phyloP scores from a whole-genome alignment of 23 tunicate species.

The Phallusia fumigata region DNA sequence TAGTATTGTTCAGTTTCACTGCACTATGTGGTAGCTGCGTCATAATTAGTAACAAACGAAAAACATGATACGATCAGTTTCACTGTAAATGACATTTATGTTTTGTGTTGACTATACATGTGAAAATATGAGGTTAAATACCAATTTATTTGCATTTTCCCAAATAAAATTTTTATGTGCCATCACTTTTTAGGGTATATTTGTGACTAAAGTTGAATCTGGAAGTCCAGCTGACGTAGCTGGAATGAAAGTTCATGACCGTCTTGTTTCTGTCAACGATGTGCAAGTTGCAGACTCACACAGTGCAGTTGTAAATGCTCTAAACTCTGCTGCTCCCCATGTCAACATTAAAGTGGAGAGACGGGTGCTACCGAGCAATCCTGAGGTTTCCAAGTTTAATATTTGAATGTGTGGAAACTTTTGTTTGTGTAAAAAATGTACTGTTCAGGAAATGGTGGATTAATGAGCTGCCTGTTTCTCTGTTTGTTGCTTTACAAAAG shows the following conservation, averaged over 20 bases:
- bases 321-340: slow-evolving; percentile 37
- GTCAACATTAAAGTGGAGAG: slow-evolving; percentile 63
- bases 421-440: too few species aligned
- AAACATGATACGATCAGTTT: too few species aligned
- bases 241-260: slow-evolving; percentile 73
- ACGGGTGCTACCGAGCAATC: background rate
- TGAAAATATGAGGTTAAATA: too few species aligned
- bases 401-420: too few species aligned
- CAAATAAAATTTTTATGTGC: background rate
- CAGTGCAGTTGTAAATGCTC: slow-evolving; percentile 42
- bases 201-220: slow-evolving; percentile 64
- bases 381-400: too few species aligned
- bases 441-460: too few species aligned
- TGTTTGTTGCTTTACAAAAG: too few species aligned
- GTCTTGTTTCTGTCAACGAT: slow-evolving; percentile 57
- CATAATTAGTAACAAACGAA: too few species aligned
- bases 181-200: slow-evolving; percentile 44
- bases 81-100: too few species aligned
- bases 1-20: background rate
- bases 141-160: background rate
- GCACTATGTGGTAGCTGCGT: too few species aligned
- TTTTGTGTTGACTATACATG: too few species aligned
- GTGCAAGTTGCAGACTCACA: slow-evolving; percentile 48
- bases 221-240: slow-evolving; percentile 54
- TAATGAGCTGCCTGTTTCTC: too few species aligned